phyloP scores from a whole-genome alignment of 2,888 invertebrate species.

The Drosophila melanosoma region DNA sequence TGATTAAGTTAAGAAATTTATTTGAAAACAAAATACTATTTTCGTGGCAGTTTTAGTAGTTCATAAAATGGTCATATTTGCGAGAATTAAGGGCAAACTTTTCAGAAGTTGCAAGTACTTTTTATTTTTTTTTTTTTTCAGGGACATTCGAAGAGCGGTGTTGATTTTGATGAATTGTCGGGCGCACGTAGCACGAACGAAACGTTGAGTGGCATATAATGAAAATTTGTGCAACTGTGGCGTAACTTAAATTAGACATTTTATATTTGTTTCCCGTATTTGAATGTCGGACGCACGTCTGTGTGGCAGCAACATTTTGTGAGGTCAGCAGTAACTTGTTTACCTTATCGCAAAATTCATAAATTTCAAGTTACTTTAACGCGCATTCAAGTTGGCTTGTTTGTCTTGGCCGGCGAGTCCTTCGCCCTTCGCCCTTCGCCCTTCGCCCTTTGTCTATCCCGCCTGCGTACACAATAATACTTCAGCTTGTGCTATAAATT shows the following conservation, averaged over 20 bases:
- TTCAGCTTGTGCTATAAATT: slow-evolving; percentile 76
- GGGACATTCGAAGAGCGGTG: slow-evolving; percentile 6
- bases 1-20: neutral
- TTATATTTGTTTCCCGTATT: slow-evolving; percentile 55
- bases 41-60: neutral
- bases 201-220: slow-evolving; percentile 47
- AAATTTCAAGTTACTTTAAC: slow-evolving; percentile 79
- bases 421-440: neutral
- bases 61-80: neutral
- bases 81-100: neutral
- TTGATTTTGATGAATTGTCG: slow-evolving; percentile 24
- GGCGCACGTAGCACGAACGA: slow-evolving; percentile 37
- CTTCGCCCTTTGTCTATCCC: slow-evolving; percentile 2
- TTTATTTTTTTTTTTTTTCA: neutral
- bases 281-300: slow-evolving; percentile 44
- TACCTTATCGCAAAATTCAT: slow-evolving; percentile 80
- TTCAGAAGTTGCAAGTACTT: neutral
- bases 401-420: slow-evolving; percentile 52
- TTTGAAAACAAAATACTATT: neutral
- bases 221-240: slow-evolving; percentile 68
- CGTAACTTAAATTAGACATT: slow-evolving; percentile 75
- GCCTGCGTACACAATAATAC: slow-evolving; percentile 72
- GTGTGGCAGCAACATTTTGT: slow-evolving; percentile 11
- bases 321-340: slow-evolving; percentile 58
- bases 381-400: slow-evolving; percentile 62